These are phyloP conservation scores for Alexandromys fortis DNA, from an alignment of 2,113 vertebrate species.

Conservation along the genomic window DNA sequence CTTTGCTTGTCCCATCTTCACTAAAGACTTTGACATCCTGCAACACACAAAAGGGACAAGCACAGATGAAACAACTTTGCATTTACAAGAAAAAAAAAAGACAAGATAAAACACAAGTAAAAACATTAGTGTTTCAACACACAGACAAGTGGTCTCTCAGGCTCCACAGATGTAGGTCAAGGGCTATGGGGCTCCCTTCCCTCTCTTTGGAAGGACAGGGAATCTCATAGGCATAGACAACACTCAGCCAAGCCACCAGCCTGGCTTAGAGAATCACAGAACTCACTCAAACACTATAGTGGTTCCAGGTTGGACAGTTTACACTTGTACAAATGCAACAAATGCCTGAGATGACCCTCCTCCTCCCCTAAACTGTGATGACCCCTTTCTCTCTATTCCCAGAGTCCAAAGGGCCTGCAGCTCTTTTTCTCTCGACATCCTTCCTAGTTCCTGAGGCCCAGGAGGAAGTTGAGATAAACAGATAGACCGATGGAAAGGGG, in stretches of 20 bases:
- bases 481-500: neutral
- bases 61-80: slow-evolving; percentile 69
- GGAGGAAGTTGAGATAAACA: neutral
- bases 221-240: neutral
- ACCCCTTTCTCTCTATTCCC: neutral
- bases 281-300: neutral
- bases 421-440: neutral
- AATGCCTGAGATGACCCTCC: neutral
- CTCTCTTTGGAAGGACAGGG: slow-evolving; percentile 18
- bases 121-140: neutral
- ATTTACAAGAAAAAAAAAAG: slow-evolving; percentile 2
- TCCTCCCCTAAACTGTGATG: slow-evolving; percentile 22
- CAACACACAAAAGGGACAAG: slow-evolving; percentile 83
- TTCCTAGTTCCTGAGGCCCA: neutral
- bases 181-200: neutral
- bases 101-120: neutral
- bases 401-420: neutral
- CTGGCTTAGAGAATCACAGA: neutral
- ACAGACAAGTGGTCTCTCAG: neutral
- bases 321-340: neutral
- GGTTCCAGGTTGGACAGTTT: neutral
- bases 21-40: slow-evolving; percentile 98
- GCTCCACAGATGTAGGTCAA: fast-evolving
- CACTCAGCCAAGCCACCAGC: slow-evolving; percentile 26
- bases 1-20: slow-evolving; percentile 97